A percentile compares a stretch with the other conserved stretches of the same genome.
phyloP scores from a whole-genome alignment of 2,113 vertebrate species.

The Percina caprodes region DNA sequence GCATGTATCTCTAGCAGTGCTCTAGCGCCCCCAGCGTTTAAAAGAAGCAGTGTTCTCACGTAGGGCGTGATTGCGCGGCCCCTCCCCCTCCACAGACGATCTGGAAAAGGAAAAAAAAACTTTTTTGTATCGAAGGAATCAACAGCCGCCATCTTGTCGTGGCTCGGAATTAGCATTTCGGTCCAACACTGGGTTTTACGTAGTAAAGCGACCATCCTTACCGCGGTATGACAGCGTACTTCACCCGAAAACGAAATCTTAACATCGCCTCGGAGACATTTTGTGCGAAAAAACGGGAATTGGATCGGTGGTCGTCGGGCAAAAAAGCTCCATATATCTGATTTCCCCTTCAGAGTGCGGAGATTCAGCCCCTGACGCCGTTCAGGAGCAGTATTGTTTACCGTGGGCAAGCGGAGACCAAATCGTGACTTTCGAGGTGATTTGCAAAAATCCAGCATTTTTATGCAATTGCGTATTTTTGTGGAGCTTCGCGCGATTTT shows the following conservation, averaged over 20 bases:
- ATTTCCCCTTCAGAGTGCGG: conserved; percentile 86
- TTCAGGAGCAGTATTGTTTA: conserved; percentile 80
- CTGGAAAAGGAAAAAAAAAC: conserved; percentile 92
- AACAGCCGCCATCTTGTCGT: conserved; percentile 98
- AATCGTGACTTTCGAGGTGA: conserved; percentile 66
- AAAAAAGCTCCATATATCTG: conserved; percentile 83
- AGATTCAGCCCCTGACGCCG: conserved; percentile 81
- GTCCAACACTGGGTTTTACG: conserved; percentile 81
- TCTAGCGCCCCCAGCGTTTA: conserved; percentile 73
- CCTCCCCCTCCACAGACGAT: conserved; percentile 89
- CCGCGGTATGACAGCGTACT: conserved; percentile 81
- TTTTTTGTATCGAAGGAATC: conserved; percentile 94
- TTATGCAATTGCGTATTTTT: conserved; percentile 80
- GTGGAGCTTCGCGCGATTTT: conserved; percentile 73
- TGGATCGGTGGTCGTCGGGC: conserved; percentile 80
- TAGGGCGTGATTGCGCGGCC: conserved; percentile 87
- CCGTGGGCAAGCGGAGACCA: conserved; percentile 67
- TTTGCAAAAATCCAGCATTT: conserved; percentile 70
- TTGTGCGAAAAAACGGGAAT: conserved; percentile 78
- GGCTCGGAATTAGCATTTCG: conserved; percentile 92
- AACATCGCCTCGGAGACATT: conserved; percentile 71
- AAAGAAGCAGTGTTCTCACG: conserved; percentile 69
- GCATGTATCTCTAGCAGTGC: neutral
- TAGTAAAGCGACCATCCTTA: conserved; percentile 77
- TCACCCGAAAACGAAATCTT: conserved; percentile 66